phyloP scores from a whole-genome alignment of 2,888 invertebrate genomes.

The Neoscelio sp. region DNA sequence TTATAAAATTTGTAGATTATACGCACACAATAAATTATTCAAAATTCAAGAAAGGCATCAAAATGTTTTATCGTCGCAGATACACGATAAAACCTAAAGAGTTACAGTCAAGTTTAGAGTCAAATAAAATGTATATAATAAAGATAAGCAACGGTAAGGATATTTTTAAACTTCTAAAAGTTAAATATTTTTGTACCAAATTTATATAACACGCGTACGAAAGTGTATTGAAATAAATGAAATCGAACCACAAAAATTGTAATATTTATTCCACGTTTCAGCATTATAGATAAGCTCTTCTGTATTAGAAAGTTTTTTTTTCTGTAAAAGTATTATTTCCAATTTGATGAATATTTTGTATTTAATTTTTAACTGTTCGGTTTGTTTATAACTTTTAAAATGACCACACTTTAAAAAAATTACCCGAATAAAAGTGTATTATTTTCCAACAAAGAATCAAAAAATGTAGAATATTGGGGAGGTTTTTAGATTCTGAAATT shows the following conservation, averaged over 20 bases:
- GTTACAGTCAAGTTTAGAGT: slow-evolving; percentile 53
- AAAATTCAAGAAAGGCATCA: slow-evolving; percentile 2
- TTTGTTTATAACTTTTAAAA: no score
- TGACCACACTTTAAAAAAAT: no score
- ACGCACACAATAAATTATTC: not conserved
- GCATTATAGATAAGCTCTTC: slow-evolving; percentile 38
- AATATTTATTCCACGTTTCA: slow-evolving; percentile 35
- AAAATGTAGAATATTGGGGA: no score
- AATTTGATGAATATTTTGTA: no score
- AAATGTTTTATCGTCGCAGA: slow-evolving; percentile 27
- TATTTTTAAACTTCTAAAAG: slow-evolving; percentile 56
- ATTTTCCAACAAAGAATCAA: no score
- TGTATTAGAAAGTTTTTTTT: slow-evolving; percentile 23
- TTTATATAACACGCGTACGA: slow-evolving; percentile 42
- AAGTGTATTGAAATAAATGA: slow-evolving; percentile 51
- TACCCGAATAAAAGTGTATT: no score
- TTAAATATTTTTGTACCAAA: slow-evolving; percentile 45
- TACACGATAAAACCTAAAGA: slow-evolving; percentile 41
- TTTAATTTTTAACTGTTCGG: no score
- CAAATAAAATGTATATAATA: slow-evolving; percentile 60
- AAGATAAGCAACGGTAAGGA: slow-evolving; percentile 56
- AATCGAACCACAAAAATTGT: slow-evolving; percentile 47
- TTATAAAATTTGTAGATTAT: not conserved
- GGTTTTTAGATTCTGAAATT: no score
- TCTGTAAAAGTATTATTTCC: no score